Conservation (phyloP, 2,888 invertebrate species). For the Chamaedrilus cognettii region DNA sequence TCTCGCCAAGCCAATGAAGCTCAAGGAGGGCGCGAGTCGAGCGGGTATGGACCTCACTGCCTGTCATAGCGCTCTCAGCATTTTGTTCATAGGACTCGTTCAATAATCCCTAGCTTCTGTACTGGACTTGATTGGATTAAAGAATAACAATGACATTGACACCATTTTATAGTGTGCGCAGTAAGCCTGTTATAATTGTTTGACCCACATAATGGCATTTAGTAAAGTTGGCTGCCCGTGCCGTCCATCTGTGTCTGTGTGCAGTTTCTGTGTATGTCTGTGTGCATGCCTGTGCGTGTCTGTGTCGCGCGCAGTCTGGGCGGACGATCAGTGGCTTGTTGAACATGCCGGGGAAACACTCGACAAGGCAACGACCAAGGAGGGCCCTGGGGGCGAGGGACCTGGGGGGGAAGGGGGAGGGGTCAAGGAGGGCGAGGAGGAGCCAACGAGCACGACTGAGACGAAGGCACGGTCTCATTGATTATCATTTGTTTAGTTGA, state of each 20-base stretch:
- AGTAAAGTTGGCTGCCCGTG: too few species aligned
- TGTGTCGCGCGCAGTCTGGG: constrained; percentile 78
- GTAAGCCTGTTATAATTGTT: too few species aligned
- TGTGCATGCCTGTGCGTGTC: too few species aligned
- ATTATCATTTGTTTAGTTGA: too few species aligned
- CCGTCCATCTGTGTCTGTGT: too few species aligned
- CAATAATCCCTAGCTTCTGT: background rate
- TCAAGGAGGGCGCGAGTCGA: constrained; percentile 86
- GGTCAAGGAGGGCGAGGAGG: too few species aligned
- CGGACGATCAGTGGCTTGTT: constrained; percentile 97
- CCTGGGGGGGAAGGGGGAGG: too few species aligned
- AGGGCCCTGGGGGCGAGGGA: too few species aligned
- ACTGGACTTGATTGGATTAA: background rate
- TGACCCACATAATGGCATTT: too few species aligned
- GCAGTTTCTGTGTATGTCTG: too few species aligned
- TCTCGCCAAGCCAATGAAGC: constrained; percentile 93
- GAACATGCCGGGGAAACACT: constrained; percentile 84
- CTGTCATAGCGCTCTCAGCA: background rate
- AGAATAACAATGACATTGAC: background rate
- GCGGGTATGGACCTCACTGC: constrained; percentile 65
- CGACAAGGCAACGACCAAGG: too few species aligned
- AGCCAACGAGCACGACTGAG: constrained; percentile 26
- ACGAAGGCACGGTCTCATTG: constrained; percentile 36
- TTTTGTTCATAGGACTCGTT: constrained; percentile 6
- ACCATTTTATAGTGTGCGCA: too few species aligned